Evolutionary conservation across 2,113 vertebrate genomes (phyloP).

Genomic region (Nipponia nippon): DNA sequence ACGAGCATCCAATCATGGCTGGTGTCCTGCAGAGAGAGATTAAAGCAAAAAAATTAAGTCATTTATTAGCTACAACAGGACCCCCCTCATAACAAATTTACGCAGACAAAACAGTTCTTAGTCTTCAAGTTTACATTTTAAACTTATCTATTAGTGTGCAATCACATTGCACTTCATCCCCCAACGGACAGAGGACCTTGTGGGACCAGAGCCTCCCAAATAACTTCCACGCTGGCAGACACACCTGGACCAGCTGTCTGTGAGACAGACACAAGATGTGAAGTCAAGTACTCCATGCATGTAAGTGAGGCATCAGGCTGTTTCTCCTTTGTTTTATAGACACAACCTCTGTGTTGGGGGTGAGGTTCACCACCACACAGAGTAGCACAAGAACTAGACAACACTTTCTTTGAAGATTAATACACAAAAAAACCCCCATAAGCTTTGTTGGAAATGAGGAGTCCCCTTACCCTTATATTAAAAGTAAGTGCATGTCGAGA

Average conservation of each 20-base stretch:
- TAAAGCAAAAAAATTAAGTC: not conserved
- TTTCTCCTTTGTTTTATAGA: not conserved
- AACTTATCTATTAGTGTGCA: not conserved
- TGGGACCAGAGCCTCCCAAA: not conserved
- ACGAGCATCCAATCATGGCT: constrained; percentile 98
- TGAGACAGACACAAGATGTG: not conserved
- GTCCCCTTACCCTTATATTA: not conserved
- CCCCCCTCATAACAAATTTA: not conserved
- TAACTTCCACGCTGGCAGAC: not conserved
- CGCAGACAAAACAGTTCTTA: not conserved
- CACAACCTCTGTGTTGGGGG: not conserved
- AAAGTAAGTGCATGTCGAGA: not conserved
- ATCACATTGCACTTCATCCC: not conserved
- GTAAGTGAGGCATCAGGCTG: not conserved
- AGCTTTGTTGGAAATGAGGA: not conserved
- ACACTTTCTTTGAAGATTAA: not conserved
- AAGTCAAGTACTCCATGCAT: not conserved
- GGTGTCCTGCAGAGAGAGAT: constrained; percentile 81
- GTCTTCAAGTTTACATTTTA: not conserved
- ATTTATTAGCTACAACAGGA: not conserved
- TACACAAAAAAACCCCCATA: not conserved
- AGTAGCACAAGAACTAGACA: not conserved
- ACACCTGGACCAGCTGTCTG: not conserved
- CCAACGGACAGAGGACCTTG: not conserved
- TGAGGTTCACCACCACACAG: not conserved